Base-by-base conservation (phyloP, 2,888 invertebrate genomes). In the Drosophila pegasa region DNA sequence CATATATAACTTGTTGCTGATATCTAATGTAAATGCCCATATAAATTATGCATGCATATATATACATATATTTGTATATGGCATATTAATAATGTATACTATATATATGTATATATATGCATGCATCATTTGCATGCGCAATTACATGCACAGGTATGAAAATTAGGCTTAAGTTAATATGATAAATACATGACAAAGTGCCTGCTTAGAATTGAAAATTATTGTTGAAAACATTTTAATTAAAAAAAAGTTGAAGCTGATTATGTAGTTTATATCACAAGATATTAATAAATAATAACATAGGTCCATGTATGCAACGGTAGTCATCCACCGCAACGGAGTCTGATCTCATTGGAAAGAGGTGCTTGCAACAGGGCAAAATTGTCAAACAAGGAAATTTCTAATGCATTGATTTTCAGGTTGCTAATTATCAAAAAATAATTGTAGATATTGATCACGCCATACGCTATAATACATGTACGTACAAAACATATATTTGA, bases 381-480 rank as follows among this genome's bases (percentile, higher is more conserved):
- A 80, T 73, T 84, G 71, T 71, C 80, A 72, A 63, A 61, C 37
- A 62, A 68, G 58, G 41, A 62, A 45, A 68, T 62, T 45, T 68
- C 65, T 50, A 80, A 80, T 68, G 62, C 61, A 71, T 75, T 77
- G 77, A 75, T 85, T 83, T 85, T 85, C 80, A 75, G 80, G 79
- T 79, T 83, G 79, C 80, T 85, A 85, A 85, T 83, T 85, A 83
- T 78, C 77, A 66, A 80, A 66, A 80, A 83, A 79, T 82, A 78
- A 82, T 82, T 80, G 79, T 85, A 82, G 85, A 85, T 85, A 83
- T 85, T 85, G 83, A 82, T 83, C 83, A 82, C 71, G 67, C 74
- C 77, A 65, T 72, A 82, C 71, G 67, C 74, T 78, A 65, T 72
- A 69, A 75, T 72, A 75, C 75, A 75, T 60, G 48, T 69, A 75